Conservation (phyloP, 2,113 vertebrate species). For the Falcunculus frontatus region DNA sequence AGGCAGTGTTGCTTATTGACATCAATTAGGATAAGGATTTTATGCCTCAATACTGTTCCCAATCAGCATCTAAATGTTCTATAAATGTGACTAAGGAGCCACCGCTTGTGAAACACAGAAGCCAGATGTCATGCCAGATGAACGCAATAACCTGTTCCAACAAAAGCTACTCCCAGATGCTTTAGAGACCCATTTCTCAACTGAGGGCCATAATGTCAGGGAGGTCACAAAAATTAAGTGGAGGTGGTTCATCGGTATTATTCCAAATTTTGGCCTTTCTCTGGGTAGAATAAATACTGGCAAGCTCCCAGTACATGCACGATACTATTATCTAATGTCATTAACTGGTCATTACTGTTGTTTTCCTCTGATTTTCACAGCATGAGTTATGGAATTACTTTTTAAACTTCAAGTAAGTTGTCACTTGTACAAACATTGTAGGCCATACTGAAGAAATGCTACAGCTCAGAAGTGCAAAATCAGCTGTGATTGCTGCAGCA, state of each 20-base stretch:
- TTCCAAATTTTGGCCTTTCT: background rate
- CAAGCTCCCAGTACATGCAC: background rate
- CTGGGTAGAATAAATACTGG: background rate
- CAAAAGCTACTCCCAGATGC: background rate
- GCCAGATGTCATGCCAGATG: slow-evolving; percentile 36
- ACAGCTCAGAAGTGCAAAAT: background rate
- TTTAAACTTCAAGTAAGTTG: background rate
- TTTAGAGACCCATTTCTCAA: background rate
- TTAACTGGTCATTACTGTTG: background rate
- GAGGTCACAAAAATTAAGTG: background rate
- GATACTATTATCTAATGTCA: background rate
- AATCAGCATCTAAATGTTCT: background rate
- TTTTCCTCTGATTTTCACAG: background rate
- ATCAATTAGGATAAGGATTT: background rate
- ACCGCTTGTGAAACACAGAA: background rate
- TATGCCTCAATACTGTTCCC: background rate
- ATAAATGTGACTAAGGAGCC: background rate
- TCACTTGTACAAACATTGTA: background rate
- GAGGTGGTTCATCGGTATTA: background rate
- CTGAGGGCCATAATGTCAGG: background rate
- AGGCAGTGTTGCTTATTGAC: background rate
- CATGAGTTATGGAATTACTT: background rate
- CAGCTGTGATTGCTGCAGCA: background rate
- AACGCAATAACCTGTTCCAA: background rate
- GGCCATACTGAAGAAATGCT: background rate